Percentiles rank a stretch among this genome's conserved stretches.
Conservation (phyloP, 2,113 vertebrate genomes). For the Urocitellus parryii region DNA sequence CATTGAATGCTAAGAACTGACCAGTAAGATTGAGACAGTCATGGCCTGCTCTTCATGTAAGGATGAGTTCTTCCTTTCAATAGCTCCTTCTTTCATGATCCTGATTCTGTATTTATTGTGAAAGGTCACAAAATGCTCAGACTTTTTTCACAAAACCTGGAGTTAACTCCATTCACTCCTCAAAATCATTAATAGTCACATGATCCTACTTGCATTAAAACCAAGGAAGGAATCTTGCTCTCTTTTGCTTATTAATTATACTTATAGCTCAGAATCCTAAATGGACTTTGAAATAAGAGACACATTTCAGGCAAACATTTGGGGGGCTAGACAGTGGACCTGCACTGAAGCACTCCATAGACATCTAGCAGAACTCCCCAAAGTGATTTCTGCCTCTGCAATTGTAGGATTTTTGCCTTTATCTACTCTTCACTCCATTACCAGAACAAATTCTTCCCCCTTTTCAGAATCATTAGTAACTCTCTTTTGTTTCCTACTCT, state of each 20-base stretch:
- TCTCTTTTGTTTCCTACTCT: not conserved
- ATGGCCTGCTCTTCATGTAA: not conserved
- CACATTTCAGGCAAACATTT: not conserved
- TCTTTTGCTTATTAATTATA: not conserved
- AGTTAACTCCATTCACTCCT: not conserved
- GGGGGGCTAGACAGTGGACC: not conserved
- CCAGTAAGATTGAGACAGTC: not conserved
- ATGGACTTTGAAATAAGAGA: not conserved
- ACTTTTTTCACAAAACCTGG: not conserved
- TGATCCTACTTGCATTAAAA: not conserved
- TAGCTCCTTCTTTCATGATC: not conserved
- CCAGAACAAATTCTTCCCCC: not conserved
- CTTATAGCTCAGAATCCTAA: not conserved
- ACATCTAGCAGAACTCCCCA: not conserved
- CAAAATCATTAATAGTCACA: not conserved
- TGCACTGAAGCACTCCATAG: not conserved
- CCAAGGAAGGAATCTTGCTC: slow-evolving; percentile 21
- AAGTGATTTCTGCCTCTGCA: not conserved
- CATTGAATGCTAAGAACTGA: not conserved
- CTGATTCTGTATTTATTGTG: not conserved
- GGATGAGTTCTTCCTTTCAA: not conserved
- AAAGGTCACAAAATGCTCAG: not conserved
- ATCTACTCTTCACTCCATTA: not conserved
- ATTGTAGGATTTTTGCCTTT: not conserved
- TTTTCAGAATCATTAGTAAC: not conserved